phyloP scores from a whole-genome alignment of 2,113 vertebrate species.

The Xiphias gladius region DNA sequence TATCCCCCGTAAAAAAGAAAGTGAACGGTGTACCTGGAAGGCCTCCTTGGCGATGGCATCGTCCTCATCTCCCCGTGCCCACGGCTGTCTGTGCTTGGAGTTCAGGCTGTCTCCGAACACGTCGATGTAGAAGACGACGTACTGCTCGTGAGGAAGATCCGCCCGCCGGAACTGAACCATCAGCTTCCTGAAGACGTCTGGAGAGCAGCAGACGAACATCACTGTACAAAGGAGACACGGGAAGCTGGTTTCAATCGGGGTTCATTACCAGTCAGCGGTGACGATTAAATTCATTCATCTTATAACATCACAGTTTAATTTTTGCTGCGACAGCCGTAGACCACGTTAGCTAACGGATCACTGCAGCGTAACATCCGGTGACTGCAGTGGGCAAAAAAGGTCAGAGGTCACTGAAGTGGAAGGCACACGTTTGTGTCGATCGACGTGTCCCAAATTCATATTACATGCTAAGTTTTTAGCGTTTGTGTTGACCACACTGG shows the following conservation, averaged over 20 bases:
- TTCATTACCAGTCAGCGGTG: too few species aligned
- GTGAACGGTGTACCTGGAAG: slow-evolving; percentile 85
- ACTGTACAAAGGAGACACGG: slow-evolving; percentile 79
- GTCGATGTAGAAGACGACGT: slow-evolving; percentile 94
- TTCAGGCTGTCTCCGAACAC: slow-evolving; percentile 89
- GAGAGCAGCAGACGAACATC: slow-evolving; percentile 91
- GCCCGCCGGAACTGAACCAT: slow-evolving; percentile 87
- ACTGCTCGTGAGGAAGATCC: slow-evolving; percentile 87
- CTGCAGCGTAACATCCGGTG: too few species aligned
- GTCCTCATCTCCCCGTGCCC: slow-evolving; percentile 86
- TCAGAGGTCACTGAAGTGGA: not conserved
- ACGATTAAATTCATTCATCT: too few species aligned
- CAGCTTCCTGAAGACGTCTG: slow-evolving; percentile 88
- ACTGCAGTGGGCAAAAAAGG: too few species aligned
- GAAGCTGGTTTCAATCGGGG: not conserved
- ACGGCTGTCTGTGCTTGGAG: slow-evolving; percentile 81
- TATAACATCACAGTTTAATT: too few species aligned
- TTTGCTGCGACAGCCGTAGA: too few species aligned
- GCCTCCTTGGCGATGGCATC: slow-evolving; percentile 86
- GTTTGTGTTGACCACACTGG: too few species aligned
- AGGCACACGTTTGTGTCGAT: not conserved
- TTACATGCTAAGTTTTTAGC: too few species aligned
- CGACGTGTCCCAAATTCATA: too few species aligned
- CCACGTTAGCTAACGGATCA: too few species aligned
- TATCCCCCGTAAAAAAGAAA: too few species aligned